phyloP scores from a whole-genome alignment of 2,113 vertebrate species.

The Piprites chloris region DNA sequence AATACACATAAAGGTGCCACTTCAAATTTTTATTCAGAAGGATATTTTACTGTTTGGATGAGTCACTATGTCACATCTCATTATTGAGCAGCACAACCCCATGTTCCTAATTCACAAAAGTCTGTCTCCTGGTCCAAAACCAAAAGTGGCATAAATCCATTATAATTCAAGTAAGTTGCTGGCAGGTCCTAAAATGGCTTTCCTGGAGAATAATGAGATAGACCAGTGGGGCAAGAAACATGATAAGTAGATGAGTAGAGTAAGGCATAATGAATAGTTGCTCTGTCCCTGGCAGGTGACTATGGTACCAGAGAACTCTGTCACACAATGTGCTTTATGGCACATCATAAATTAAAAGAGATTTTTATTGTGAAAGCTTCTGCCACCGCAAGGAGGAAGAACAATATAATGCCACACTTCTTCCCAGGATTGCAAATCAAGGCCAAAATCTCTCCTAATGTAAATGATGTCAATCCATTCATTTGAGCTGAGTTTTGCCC shows the following conservation, averaged over 20 bases:
- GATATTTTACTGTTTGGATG: neutral
- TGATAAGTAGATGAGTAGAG: slow-evolving; percentile 1
- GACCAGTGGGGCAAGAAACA: neutral
- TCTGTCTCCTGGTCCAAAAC: slow-evolving; percentile 12
- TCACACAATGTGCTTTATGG: slow-evolving; percentile 19
- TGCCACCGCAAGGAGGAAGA: slow-evolving; percentile 12
- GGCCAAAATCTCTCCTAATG: neutral
- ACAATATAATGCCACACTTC: neutral
- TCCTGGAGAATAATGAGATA: slow-evolving; percentile 15
- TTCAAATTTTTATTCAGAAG: neutral
- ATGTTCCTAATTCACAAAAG: neutral
- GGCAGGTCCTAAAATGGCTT: slow-evolving; percentile 23
- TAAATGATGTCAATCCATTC: neutral
- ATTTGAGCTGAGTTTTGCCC: neutral
- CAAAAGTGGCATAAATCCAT: slow-evolving; percentile 32
- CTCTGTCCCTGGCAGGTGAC: slow-evolving; percentile 27
- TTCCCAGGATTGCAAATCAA: neutral
- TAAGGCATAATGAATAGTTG: slow-evolving; percentile 29
- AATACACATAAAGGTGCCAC: neutral
- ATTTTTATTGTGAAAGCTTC: slow-evolving; percentile 32
- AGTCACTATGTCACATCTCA: neutral
- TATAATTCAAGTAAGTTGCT: slow-evolving; percentile 33
- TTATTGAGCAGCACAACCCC: neutral
- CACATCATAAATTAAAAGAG: slow-evolving; percentile 39
- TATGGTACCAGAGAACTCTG: neutral